These are phyloP conservation scores for Syngnathus typhle DNA, from an alignment of 2,113 vertebrate species.

Conservation along the genomic window DNA sequence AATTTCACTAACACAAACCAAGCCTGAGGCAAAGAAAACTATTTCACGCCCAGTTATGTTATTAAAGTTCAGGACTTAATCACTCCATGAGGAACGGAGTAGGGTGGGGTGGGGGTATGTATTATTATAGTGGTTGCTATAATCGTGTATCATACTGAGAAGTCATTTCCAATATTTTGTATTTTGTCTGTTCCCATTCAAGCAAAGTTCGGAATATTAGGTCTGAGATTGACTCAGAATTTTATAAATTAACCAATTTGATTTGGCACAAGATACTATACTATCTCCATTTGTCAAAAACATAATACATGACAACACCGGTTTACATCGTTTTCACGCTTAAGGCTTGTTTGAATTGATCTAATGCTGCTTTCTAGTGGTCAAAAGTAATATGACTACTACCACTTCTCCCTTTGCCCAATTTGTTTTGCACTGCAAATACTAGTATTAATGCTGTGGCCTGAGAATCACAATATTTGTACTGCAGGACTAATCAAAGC, in stretches of 20 bases:
- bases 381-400: neutral
- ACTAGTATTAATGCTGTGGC: too few relatives aligned
- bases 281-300: neutral
- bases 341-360: neutral
- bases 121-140: neutral
- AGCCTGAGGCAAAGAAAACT: too few relatives aligned
- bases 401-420: neutral
- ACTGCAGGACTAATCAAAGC: too few relatives aligned
- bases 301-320: neutral
- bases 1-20: neutral
- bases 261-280: neutral
- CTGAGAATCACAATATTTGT: too few relatives aligned
- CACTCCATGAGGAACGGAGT: too few relatives aligned
- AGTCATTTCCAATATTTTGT: neutral
- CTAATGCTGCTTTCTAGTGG: constrained; percentile 29
- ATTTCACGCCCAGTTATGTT: too few relatives aligned
- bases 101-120: neutral
- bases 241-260: neutral
- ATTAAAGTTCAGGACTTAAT: too few relatives aligned
- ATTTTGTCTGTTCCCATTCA: neutral
- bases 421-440: neutral
- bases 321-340: too few relatives aligned
- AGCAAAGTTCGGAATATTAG: neutral
- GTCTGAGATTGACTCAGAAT: neutral
- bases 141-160: neutral